These are phyloP conservation scores for Bombycilla garrulus DNA, from an alignment of 2,113 vertebrate genomes.

Conservation along the genomic window DNA sequence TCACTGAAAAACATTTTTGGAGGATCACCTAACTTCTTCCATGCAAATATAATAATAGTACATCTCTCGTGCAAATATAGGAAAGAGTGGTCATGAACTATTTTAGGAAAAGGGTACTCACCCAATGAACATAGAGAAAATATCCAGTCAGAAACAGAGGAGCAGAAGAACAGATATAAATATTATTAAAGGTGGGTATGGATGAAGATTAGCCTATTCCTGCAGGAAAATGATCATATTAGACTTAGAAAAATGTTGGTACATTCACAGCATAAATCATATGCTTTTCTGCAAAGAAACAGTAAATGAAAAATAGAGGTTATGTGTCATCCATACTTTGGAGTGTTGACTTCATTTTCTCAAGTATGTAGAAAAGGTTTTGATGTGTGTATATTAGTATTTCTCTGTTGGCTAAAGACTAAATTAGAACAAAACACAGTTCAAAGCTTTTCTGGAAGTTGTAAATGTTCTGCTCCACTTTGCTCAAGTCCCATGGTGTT, in stretches of 20 bases:
- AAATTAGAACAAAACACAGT: not conserved
- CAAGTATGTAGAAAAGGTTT: not conserved
- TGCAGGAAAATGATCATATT: not conserved
- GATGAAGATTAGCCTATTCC: slow-evolving; percentile 15
- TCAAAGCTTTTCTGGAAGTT: not conserved
- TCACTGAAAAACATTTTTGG: not conserved
- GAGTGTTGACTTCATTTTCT: not conserved
- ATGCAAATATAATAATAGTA: slow-evolving; percentile 12
- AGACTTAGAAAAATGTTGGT: slow-evolving; percentile 1
- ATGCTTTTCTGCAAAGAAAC: not conserved
- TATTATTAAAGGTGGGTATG: slow-evolving; percentile 20
- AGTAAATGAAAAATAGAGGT: not conserved
- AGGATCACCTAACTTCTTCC: slow-evolving; percentile 1
- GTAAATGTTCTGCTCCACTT: not conserved
- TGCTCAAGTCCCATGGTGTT: not conserved
- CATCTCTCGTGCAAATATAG: not conserved
- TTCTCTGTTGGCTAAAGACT: not conserved
- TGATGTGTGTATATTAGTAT: not conserved
- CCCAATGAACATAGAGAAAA: slow-evolving; percentile 23
- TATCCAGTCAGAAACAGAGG: slow-evolving; percentile 31
- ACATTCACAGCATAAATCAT: not conserved
- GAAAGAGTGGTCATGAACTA: slow-evolving; percentile 10
- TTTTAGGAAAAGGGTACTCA: slow-evolving; percentile 12
- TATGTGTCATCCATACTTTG: not conserved
- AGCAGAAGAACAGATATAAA: slow-evolving; percentile 18